Conservation (phyloP, 2,888 invertebrate species). For the Ichneumoninae sp. region DNA sequence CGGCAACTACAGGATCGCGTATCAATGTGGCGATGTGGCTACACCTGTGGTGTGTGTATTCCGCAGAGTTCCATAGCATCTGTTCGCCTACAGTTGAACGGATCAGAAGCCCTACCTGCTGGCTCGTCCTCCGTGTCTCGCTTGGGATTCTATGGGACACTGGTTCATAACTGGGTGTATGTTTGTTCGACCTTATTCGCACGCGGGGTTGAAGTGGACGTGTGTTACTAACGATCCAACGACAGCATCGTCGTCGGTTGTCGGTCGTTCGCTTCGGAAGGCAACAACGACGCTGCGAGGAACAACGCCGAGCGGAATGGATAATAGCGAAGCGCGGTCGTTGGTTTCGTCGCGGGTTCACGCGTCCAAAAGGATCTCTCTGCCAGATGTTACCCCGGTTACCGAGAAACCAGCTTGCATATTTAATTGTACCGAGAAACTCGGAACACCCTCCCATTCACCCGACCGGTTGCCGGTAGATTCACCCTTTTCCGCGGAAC, state of each 20-base stretch:
- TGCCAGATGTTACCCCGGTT: conserved; percentile 75
- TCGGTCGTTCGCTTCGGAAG: conserved; percentile 6
- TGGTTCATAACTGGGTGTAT: not conserved
- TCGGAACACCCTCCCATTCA: not conserved
- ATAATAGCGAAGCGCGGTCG: conserved; percentile 46
- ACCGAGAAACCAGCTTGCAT: conserved; percentile 76
- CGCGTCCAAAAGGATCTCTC: conserved; percentile 68
- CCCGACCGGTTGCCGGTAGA: conserved; percentile 60
- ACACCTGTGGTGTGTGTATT: not conserved
- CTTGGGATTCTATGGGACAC: not conserved
- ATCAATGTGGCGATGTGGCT: conserved; percentile 12
- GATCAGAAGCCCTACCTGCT: conserved; percentile 5
- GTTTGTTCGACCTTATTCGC: not conserved
- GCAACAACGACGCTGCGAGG: not conserved
- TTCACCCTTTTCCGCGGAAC: conserved; percentile 31
- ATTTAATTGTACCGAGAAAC: conserved; percentile 74
- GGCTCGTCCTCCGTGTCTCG: not conserved
- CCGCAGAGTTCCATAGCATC: not conserved
- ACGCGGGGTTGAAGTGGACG: not conserved
- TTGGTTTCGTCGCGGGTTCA: conserved; percentile 31
- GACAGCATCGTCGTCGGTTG: conserved; percentile 1
- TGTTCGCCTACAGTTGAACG: conserved; percentile 9
- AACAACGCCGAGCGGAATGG: conserved; percentile 9
- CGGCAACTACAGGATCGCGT: not conserved
- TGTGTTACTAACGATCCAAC: conserved; percentile 13